Evolutionary conservation across 2,797 vertebrate species (phyloP), one percentile per base, ranked within the genome.

Genomic region (Ctenosaura bakeri): DNA sequence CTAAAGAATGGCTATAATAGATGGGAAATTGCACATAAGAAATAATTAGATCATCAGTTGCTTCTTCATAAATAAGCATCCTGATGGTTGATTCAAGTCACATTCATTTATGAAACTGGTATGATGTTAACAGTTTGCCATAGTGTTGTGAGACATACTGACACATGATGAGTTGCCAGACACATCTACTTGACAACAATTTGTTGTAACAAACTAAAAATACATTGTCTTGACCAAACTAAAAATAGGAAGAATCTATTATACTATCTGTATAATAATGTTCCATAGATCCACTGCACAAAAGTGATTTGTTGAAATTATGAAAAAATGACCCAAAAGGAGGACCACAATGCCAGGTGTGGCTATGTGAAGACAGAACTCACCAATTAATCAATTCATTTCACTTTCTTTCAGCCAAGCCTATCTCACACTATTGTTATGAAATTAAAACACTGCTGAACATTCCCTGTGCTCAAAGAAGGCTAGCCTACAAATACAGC

Each of bases 21-120:
- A 0, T 32, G 90, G 2, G 29, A 76, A 64, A 7, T 32, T 77
- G 80, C 0, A 82, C 14, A 12, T 1, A 89, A 80, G 6, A 52
- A 81, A 85, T 74, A 0, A 81, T 73, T 74, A 90, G 0, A 54
- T 64, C 46, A 79, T 69, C 32, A 62, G 32, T 92, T 87, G 24
- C 84, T 88, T 94, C 0, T 6, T 88, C 83, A 86, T 24, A 64
- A 38, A 54, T 86, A 74, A 88, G 73, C 8, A 86, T 29, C 32
- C 64, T 90, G 74, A 71, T 9, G 80, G 5, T 64, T 86, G 77
- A 86, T 73, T 2, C 13, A 38, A 7, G 10, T 73, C 22, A 59
- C 32, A 66, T 74, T 90, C 62, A 78, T 87, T 89, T 90, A 92
- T 77, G 79, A 52, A 2, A 77, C 64, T 92, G 91, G 0, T 24